A percentile compares a stretch with the other conserved stretches of the same genome.
Conservation (phyloP, 2,797 vertebrate genomes). For the Amniataba percoides region DNA sequence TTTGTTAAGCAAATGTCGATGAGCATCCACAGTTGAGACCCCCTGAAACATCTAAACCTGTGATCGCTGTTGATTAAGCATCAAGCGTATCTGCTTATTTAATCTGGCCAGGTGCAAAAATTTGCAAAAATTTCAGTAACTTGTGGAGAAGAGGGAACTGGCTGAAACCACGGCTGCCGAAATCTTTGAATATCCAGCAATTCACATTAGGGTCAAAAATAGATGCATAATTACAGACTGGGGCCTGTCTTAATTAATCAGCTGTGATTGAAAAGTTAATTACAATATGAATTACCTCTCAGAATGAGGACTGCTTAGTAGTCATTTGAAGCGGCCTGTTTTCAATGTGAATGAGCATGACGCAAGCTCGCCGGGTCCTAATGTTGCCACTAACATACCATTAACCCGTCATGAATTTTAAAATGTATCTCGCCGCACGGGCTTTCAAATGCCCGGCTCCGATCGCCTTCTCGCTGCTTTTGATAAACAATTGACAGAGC, state of each 20-base stretch:
- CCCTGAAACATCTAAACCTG: constrained; percentile 10
- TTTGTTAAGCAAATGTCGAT: constrained; percentile 1
- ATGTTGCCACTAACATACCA: constrained; percentile 87
- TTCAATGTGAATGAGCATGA: constrained; percentile 84
- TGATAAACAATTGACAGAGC: constrained; percentile 88
- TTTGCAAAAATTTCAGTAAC: constrained; percentile 48
- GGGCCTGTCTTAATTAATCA: constrained; percentile 88
- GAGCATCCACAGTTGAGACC: background rate
- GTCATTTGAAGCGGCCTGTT: constrained; percentile 87
- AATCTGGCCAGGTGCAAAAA: constrained; percentile 22
- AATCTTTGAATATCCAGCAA: constrained; percentile 76
- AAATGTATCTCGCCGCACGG: constrained; percentile 74
- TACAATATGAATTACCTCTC: constrained; percentile 90
- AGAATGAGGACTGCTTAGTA: constrained; percentile 85
- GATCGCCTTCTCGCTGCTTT: constrained; percentile 75
- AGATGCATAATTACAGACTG: constrained; percentile 88
- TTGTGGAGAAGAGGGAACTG: constrained; percentile 28
- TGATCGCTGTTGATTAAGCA: background rate
- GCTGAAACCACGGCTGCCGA: constrained; percentile 52
- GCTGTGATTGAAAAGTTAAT: constrained; percentile 90
- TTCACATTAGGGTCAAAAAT: constrained; percentile 81
- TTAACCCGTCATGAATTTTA: constrained; percentile 88
- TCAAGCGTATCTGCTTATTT: background rate
- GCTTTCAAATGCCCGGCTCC: constrained; percentile 81
- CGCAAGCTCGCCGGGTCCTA: constrained; percentile 72